Evolutionary conservation across 2,797 vertebrate genomes (phyloP).

Genomic region (Trematomus bernacchii): DNA sequence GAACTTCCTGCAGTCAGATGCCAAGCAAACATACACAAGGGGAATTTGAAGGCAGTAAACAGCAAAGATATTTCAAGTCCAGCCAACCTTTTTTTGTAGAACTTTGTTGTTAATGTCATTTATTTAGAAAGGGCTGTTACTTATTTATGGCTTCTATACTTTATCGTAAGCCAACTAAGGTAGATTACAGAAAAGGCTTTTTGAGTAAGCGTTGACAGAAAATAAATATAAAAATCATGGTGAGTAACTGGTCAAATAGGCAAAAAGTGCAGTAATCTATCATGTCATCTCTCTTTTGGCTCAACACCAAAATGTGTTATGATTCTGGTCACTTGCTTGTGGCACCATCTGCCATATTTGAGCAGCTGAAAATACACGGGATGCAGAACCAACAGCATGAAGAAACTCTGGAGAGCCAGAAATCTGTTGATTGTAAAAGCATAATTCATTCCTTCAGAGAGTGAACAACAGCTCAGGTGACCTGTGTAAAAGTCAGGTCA

Average conservation of each 20-base stretch:
- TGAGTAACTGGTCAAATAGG: not conserved
- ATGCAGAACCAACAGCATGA: slow-evolving; percentile 29
- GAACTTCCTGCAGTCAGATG: not conserved
- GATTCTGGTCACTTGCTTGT: slow-evolving; percentile 40
- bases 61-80: not conserved
- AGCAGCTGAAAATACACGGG: slow-evolving; percentile 25
- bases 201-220: not conserved
- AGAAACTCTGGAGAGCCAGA: slow-evolving; percentile 14
- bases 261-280: slow-evolving; percentile 14
- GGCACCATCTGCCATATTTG: slow-evolving; percentile 35
- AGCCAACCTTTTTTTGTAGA: not conserved
- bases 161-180: not conserved
- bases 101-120: not conserved
- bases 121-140: not conserved
- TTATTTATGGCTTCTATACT: not conserved
- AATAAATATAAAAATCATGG: not conserved
- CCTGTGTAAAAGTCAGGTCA: not conserved
- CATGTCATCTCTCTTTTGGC: slow-evolving; percentile 28
- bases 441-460: not conserved
- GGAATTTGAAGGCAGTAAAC: not conserved
- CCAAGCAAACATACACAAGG: not conserved
- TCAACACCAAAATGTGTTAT: slow-evolving; percentile 12
- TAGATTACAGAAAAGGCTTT: not conserved
- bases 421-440: slow-evolving; percentile 18
- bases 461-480: not conserved